These are phyloP conservation scores for Conops quadrifasciatus DNA, from an alignment of 2,888 invertebrate species.

Conservation along the genomic window DNA sequence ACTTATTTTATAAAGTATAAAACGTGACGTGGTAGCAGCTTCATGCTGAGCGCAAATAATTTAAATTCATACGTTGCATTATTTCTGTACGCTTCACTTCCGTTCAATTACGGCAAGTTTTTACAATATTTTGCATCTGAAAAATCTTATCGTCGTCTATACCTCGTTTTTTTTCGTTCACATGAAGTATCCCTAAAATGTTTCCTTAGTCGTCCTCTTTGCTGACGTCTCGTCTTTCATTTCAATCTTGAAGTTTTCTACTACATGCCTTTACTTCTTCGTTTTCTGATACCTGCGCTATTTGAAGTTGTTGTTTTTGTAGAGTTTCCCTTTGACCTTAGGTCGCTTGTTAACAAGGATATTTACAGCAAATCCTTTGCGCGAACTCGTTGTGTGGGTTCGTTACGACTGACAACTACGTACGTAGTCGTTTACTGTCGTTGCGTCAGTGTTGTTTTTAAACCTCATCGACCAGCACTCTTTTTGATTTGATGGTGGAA, in stretches of 20 bases:
- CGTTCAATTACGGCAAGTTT: slow-evolving; percentile 29
- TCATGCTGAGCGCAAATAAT: slow-evolving; percentile 18
- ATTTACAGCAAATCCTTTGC: slow-evolving; percentile 24
- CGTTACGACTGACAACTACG: neutral
- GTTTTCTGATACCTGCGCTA: neutral
- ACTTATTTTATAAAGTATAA: slow-evolving; percentile 1
- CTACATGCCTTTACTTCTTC: neutral
- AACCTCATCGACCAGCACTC: no score
- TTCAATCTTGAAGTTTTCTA: neutral
- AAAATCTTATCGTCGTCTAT: neutral
- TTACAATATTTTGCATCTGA: neutral
- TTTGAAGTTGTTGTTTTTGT: slow-evolving; percentile 17
- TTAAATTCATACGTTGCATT: slow-evolving; percentile 29
- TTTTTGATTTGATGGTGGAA: no score
- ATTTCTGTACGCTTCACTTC: slow-evolving; percentile 28
- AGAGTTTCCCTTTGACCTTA: slow-evolving; percentile 15
- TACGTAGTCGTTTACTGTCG: slow-evolving; percentile 3
- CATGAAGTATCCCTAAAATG: neutral
- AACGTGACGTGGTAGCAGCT: neutral
- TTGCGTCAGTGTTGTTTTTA: no score
- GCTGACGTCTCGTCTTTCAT: neutral
- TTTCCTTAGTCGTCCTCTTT: neutral
- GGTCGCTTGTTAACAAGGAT: slow-evolving; percentile 29
- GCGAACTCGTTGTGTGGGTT: neutral
- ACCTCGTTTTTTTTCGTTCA: no score